These are phyloP conservation scores for Maccullochella peelii DNA, from an alignment of 2,113 vertebrate species.

Conservation along the genomic window DNA sequence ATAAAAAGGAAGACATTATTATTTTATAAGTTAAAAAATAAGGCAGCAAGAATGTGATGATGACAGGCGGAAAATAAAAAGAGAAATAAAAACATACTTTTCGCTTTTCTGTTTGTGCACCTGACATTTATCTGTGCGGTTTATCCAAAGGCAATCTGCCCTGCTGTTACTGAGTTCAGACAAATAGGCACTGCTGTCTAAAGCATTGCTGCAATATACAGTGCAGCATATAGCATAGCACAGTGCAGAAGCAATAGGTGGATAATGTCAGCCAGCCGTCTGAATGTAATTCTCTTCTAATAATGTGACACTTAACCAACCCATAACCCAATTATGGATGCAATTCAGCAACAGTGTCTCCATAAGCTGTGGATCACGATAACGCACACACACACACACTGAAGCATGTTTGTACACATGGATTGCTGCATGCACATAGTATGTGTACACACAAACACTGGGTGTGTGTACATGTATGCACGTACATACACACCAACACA, in stretches of 20 bases:
- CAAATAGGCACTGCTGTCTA: constrained; percentile 34
- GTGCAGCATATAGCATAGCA: constrained; percentile 10
- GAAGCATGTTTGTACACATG: constrained; percentile 5
- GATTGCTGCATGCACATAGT: background rate
- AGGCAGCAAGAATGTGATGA: constrained; percentile 14
- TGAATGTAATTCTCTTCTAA: constrained; percentile 39
- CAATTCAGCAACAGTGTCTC: constrained; percentile 23
- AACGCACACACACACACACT: background rate
- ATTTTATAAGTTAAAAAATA: constrained; percentile 53
- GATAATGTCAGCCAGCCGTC: constrained; percentile 40
- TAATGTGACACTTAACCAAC: constrained; percentile 55
- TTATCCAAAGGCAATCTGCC: constrained; percentile 54
- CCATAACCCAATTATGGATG: constrained; percentile 52
- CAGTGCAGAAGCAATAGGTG: background rate
- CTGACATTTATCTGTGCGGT: constrained; percentile 56
- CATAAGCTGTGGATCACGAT: constrained; percentile 7
- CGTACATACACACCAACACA: background rate
- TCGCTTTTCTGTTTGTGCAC: constrained; percentile 30
- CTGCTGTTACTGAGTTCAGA: constrained; percentile 44
- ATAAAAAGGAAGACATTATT: constrained; percentile 48
- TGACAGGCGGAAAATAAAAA: constrained; percentile 22
- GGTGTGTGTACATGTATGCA: no score
- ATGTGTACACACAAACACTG: background rate
- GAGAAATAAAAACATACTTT: background rate
- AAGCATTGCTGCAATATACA: constrained; percentile 36